A percentile compares a stretch with the other conserved stretches of the same genome.
Conservation (phyloP, 92 coral and sea anemone species). For the Ricordea florida region DNA sequence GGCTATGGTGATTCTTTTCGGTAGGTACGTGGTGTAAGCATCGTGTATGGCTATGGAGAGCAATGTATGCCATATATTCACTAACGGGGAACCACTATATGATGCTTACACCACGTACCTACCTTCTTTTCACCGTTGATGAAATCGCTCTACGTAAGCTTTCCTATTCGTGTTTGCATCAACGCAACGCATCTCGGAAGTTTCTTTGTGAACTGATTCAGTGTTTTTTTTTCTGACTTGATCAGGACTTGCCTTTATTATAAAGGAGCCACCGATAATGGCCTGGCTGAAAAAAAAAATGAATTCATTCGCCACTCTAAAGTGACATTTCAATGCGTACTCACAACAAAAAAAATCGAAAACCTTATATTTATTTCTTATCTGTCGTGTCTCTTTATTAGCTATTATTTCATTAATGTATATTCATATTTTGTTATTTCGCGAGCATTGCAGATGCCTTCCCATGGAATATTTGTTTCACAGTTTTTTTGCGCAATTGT, state of each 20-base stretch:
- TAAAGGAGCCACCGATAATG: slow-evolving; percentile 19
- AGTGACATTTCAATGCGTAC: slow-evolving; percentile 76
- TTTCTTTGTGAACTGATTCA: no score
- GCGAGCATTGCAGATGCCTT: background rate
- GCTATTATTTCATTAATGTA: slow-evolving; percentile 31
- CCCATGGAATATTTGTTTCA: slow-evolving; percentile 17
- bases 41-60: no score
- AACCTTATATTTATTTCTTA: slow-evolving; percentile 82
- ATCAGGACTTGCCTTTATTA: slow-evolving; percentile 22
- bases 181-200: no score
- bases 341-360: slow-evolving; percentile 52
- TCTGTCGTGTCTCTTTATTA: slow-evolving; percentile 22
- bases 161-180: no score
- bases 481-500: background rate
- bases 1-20: no score
- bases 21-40: no score
- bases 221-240: background rate
- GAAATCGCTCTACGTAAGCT: no score
- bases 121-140: no score
- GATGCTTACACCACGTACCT: no score
- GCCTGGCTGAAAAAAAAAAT: slow-evolving; percentile 71
- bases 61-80: no score
- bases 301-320: slow-evolving; percentile 71
- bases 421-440: slow-evolving; percentile 3
- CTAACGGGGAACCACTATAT: no score